A percentile compares a stretch with the other conserved stretches of the same genome.
Evolutionary conservation across 1,140 invertebrate genomes (phyloP).

Genomic region (Delia radicum): DNA sequence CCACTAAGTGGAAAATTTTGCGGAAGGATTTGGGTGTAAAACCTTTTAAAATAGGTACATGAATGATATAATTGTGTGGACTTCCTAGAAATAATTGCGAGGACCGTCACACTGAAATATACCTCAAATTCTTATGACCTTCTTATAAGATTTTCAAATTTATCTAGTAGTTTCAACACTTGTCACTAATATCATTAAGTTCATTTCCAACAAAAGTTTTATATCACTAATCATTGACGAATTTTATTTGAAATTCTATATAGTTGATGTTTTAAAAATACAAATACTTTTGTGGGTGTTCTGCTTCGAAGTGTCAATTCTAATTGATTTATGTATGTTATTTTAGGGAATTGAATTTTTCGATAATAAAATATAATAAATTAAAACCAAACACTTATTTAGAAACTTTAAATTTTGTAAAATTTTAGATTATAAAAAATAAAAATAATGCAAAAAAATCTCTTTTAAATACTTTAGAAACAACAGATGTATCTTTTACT

Average conservation of each 20-base stretch:
- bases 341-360: neutral
- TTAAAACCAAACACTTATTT: neutral
- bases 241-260: neutral
- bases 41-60: no score
- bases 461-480: no score
- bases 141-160: no score
- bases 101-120: no score
- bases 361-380: neutral
- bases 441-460: neutral
- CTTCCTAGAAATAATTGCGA: no score
- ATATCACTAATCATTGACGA: neutral
- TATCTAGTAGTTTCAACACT: no score
- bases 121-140: no score
- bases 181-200: neutral
- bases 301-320: slow-evolving; percentile 2
- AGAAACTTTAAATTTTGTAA: neutral
- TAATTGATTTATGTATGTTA: neutral
- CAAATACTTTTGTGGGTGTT: slow-evolving; percentile 6
- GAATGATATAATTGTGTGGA: no score
- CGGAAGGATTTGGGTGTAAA: no score
- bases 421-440: neutral
- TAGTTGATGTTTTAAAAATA: neutral
- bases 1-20: no score
- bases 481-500: neutral
- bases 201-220: neutral